Evolutionary conservation across 2,113 vertebrate species (phyloP).

Genomic region (Promerops cafer): DNA sequence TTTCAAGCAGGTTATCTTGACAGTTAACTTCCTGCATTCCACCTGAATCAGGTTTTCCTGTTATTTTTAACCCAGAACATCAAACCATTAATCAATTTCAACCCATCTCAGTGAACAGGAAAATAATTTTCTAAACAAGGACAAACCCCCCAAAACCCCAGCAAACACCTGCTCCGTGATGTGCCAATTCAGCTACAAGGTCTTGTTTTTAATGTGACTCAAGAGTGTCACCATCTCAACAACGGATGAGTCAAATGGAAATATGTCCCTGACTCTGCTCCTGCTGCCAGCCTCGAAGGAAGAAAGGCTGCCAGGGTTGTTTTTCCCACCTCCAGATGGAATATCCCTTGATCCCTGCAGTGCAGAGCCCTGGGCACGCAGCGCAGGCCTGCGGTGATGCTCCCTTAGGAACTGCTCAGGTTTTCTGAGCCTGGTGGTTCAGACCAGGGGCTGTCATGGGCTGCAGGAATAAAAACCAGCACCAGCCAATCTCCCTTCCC

Average conservation of each 20-base stretch:
- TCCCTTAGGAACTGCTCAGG: not conserved
- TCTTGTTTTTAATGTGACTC: not conserved
- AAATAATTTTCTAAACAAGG: not conserved
- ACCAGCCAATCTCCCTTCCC: not conserved
- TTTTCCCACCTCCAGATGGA: constrained; percentile 7
- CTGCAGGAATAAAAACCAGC: not conserved
- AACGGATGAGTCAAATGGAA: constrained; percentile 46
- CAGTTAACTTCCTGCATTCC: not conserved
- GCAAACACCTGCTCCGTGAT: not conserved
- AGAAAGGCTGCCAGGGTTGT: not conserved
- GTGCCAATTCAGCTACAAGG: not conserved
- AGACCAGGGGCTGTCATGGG: not conserved
- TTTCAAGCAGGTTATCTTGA: not conserved
- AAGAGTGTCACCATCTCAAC: constrained; percentile 33
- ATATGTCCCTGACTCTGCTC: not conserved
- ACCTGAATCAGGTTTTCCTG: not conserved
- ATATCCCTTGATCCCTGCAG: not conserved
- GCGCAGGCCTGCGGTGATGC: not conserved
- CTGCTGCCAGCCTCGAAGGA: not conserved
- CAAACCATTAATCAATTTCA: not conserved
- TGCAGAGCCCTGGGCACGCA: not conserved
- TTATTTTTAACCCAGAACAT: constrained; percentile 5
- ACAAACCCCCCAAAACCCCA: not conserved
- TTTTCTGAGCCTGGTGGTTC: not conserved
- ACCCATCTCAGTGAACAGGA: not conserved